Percentiles rank a stretch among this genome's conserved stretches.
Evolutionary conservation across 1,140 invertebrate genomes (phyloP).

Genomic region (Leguminivora glycinivorella): DNA sequence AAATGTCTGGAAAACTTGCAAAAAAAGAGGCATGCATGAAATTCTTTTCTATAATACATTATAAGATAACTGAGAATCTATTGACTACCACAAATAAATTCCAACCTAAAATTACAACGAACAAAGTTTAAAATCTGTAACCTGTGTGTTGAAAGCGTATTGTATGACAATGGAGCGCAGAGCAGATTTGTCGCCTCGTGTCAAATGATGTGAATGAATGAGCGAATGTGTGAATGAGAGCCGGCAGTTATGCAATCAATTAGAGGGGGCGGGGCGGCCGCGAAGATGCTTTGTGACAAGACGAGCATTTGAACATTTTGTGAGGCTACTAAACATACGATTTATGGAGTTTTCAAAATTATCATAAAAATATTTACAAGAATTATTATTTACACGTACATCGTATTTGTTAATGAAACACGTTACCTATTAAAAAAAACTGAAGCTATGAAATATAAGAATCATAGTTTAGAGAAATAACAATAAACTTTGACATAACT

Average conservation of each 20-base stretch:
- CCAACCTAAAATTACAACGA: neutral
- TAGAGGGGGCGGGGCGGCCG: constrained; percentile 55
- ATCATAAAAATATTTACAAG: too few relatives aligned
- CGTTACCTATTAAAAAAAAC: too few relatives aligned
- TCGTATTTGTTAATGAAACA: too few relatives aligned
- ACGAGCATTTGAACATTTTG: neutral
- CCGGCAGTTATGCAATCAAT: constrained; percentile 70
- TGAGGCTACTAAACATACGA: constrained; percentile 31
- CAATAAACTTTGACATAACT: too few relatives aligned
- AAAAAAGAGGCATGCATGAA: constrained; percentile 61
- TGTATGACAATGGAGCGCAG: constrained; percentile 38
- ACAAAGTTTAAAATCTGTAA: constrained; percentile 25
- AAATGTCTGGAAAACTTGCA: constrained; percentile 50
- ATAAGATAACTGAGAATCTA: constrained; percentile 60
- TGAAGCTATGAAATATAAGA: too few relatives aligned
- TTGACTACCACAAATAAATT: constrained; percentile 28
- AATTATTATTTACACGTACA: too few relatives aligned
- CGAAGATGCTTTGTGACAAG: constrained; percentile 27
- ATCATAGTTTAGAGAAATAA: too few relatives aligned
- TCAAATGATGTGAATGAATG: constrained; percentile 54
- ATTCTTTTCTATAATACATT: constrained; percentile 58
- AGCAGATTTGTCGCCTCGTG: constrained; percentile 63
- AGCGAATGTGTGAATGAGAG: constrained; percentile 41
- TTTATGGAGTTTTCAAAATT: too few relatives aligned
- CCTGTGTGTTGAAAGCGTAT: neutral